phyloP scores from a whole-genome alignment of 2,888 invertebrate species.

The Plagiodera versicolora region DNA sequence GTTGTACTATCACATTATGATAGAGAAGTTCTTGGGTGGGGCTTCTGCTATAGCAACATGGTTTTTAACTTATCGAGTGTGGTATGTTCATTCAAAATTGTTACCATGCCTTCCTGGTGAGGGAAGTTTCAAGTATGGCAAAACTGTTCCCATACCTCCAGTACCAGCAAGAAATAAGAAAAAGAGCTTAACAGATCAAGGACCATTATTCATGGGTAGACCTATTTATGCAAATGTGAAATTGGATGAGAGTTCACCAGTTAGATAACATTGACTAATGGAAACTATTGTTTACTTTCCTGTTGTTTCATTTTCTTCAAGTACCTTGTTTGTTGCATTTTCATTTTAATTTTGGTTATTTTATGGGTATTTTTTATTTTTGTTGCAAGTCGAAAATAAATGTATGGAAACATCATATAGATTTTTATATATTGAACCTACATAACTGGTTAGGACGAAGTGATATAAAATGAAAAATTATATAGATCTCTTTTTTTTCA shows the following conservation, averaged over 20 bases:
- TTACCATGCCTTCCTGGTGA: slow-evolving; percentile 75
- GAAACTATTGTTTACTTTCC: neutral
- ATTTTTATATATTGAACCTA: too few species aligned
- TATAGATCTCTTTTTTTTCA: too few species aligned
- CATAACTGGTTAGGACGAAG: too few species aligned
- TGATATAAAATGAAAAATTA: too few species aligned
- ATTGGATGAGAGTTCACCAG: slow-evolving; percentile 17
- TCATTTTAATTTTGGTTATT: neutral
- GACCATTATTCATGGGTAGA: slow-evolving; percentile 78
- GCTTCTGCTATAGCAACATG: slow-evolving; percentile 85
- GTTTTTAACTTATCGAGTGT: slow-evolving; percentile 86
- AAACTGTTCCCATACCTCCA: slow-evolving; percentile 46
- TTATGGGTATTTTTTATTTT: slow-evolving; percentile 9
- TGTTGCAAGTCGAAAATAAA: neutral
- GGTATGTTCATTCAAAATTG: slow-evolving; percentile 67
- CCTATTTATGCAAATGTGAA: slow-evolving; percentile 63
- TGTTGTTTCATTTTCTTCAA: neutral
- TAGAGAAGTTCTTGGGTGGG: slow-evolving; percentile 91
- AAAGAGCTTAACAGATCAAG: slow-evolving; percentile 51
- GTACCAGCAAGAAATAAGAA: slow-evolving; percentile 52
- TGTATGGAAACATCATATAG: too few species aligned
- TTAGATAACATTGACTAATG: slow-evolving; percentile 13
- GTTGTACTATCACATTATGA: slow-evolving; percentile 94
- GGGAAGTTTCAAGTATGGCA: slow-evolving; percentile 76
- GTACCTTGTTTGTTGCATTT: slow-evolving; percentile 1